Conservation (phyloP, 1,140 invertebrate genomes). For the Ceratina calcarata region DNA sequence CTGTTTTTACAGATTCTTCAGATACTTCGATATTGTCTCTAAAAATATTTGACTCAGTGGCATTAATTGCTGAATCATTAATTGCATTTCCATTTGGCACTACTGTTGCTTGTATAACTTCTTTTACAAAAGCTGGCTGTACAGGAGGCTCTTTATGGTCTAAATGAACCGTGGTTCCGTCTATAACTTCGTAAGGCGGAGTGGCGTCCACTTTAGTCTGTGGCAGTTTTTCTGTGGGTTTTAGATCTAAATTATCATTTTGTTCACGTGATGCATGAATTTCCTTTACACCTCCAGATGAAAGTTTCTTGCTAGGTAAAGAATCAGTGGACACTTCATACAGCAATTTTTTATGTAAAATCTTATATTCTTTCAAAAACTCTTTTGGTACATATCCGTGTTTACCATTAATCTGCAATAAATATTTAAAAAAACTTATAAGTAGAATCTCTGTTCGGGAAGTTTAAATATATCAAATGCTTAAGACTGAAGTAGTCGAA, state of each 20-base stretch:
- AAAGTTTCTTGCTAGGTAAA: not conserved
- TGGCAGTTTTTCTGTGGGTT: conserved; percentile 14
- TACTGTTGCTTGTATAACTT: conserved; percentile 11
- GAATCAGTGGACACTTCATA: conserved; percentile 79
- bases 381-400: conserved; percentile 85
- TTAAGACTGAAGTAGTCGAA: not conserved
- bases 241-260: conserved; percentile 10
- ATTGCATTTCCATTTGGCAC: conserved; percentile 23
- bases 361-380: conserved; percentile 81
- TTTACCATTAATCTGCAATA: conserved; percentile 83
- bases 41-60: conserved; percentile 19
- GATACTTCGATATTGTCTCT: not conserved
- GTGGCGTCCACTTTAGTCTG: conserved; percentile 58
- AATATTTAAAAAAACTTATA: conserved; percentile 17
- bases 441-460: not conserved
- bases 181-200: conserved; percentile 74
- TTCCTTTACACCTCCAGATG: conserved; percentile 18
- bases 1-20: not conserved
- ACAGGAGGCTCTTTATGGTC: conserved; percentile 6
- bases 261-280: not conserved
- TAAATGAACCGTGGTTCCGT: conserved; percentile 77
- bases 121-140: not conserved
- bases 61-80: not conserved
- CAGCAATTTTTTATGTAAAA: conserved; percentile 70
- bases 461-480: too few relatives aligned